Evolutionary conservation across 2,888 invertebrate genomes (phyloP).

Genomic region (Gymnoscelis rufifasciata): DNA sequence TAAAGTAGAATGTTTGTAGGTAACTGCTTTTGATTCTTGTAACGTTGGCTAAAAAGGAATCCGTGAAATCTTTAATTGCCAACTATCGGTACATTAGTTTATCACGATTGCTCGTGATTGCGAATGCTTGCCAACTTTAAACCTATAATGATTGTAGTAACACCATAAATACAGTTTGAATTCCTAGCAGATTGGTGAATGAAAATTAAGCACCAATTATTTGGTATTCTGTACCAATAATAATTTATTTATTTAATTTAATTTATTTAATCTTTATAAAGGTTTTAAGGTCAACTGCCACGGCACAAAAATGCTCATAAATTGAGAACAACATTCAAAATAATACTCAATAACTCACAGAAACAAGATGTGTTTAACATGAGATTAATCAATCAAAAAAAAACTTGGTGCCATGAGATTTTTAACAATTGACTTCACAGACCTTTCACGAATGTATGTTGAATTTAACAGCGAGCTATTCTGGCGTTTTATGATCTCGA

Average conservation of each 20-base stretch:
- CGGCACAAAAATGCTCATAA: conserved; percentile 44
- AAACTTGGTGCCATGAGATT: conserved; percentile 18
- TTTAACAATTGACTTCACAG: conserved; percentile 23
- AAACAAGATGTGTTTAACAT: conserved; percentile 36
- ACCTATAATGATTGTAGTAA: conserved; percentile 7
- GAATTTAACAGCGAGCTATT: conserved; percentile 24
- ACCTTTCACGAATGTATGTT: conserved; percentile 20
- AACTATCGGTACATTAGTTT: conserved; percentile 20
- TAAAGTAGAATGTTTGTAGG: conserved; percentile 24
- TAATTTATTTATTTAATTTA: conserved; percentile 49
- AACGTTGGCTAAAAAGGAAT: conserved; percentile 22
- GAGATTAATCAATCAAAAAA: conserved; percentile 28
- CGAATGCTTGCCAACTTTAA: conserved; percentile 10
- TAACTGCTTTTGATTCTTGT: conserved; percentile 20
- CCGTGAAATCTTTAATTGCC: conserved; percentile 31
- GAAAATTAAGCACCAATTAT: conserved; percentile 25
- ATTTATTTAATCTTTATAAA: conserved; percentile 56
- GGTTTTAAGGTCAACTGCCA: conserved; percentile 54
- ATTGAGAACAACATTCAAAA: conserved; percentile 42
- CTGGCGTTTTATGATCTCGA: conserved; percentile 29
- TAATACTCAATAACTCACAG: conserved; percentile 29
- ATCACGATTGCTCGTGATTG: conserved; percentile 18
- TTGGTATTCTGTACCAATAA: conserved; percentile 45
- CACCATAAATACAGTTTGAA: conserved; percentile 9
- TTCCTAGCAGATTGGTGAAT: conserved; percentile 7